These are phyloP conservation scores for Sphenodon punctatus DNA, from an alignment of 2,797 vertebrate genomes.

Conservation along the genomic window DNA sequence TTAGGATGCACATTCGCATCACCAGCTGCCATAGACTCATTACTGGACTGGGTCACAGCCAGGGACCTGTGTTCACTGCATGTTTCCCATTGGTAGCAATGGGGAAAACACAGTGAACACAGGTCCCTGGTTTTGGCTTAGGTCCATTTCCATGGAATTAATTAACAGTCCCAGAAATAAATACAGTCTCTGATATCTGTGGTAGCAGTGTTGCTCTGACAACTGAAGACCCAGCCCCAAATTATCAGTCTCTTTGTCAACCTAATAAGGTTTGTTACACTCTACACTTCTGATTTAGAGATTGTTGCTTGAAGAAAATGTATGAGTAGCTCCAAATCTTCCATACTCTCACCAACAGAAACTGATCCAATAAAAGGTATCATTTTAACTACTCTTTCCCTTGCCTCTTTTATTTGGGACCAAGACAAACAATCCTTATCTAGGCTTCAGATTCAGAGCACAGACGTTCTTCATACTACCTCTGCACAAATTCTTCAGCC, in stretches of 20 bases:
- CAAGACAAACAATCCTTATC: no score
- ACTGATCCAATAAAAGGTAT: no score
- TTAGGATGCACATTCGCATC: neutral
- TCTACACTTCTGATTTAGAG: neutral
- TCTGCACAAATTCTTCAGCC: neutral
- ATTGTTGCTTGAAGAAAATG: no score
- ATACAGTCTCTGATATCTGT: neutral
- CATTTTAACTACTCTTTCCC: no score
- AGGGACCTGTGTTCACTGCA: rapidly evolving
- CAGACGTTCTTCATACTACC: slow-evolving; percentile 6
- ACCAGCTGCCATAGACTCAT: neutral
- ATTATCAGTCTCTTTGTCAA: neutral
- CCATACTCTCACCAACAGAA: no score
- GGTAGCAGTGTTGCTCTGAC: neutral
- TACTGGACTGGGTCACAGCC: neutral
- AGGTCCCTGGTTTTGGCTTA: no score
- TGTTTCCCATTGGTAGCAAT: no score
- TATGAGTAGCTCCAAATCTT: no score
- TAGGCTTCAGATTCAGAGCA: neutral
- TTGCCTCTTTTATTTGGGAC: no score
- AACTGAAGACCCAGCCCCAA: neutral
- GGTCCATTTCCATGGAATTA: no score
- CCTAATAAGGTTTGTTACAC: neutral
- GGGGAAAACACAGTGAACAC: no score
- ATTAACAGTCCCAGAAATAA: neutral